These are phyloP conservation scores for Lanistes nyassanus DNA, from an alignment of 1,140 invertebrate genomes.

Conservation along the genomic window DNA sequence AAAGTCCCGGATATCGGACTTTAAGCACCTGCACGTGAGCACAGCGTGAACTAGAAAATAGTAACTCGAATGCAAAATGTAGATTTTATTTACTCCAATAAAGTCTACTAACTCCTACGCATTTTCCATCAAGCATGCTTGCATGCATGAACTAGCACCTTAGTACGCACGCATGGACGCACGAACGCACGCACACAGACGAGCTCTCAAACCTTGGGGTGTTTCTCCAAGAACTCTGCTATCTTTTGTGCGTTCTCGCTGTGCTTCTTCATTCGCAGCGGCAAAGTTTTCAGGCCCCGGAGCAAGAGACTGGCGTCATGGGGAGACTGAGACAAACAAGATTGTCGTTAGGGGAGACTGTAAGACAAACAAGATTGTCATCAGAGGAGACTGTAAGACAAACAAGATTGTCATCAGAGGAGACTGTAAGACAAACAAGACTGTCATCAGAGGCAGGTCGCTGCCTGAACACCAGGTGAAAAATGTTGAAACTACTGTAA, in stretches of 20 bases:
- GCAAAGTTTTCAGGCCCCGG: conserved; percentile 62
- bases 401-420: neutral
- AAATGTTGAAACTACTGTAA: too few species aligned
- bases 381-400: neutral
- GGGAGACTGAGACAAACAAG: conserved; percentile 48
- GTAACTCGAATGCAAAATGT: too few species aligned
- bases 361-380: neutral
- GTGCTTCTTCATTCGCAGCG: conserved; percentile 70
- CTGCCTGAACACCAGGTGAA: too few species aligned
- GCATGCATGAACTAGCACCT: too few species aligned
- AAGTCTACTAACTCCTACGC: too few species aligned
- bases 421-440: neutral
- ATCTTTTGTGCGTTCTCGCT: conserved; percentile 79
- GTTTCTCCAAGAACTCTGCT: conserved; percentile 82
- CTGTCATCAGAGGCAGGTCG: neutral
- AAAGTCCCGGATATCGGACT: conserved; percentile 73
- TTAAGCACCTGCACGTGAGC: conserved; percentile 40
- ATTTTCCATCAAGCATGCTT: too few species aligned
- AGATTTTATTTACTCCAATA: too few species aligned
- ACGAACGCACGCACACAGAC: conserved; percentile 14
- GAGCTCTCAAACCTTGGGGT: conserved; percentile 74
- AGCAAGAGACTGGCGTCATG: conserved; percentile 62
- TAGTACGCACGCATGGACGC: too few species aligned
- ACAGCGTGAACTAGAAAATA: too few species aligned
- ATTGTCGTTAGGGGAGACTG: neutral